Evolutionary conservation across 1,140 invertebrate species (phyloP).

Genomic region (Archegozetes longisetosus): DNA sequence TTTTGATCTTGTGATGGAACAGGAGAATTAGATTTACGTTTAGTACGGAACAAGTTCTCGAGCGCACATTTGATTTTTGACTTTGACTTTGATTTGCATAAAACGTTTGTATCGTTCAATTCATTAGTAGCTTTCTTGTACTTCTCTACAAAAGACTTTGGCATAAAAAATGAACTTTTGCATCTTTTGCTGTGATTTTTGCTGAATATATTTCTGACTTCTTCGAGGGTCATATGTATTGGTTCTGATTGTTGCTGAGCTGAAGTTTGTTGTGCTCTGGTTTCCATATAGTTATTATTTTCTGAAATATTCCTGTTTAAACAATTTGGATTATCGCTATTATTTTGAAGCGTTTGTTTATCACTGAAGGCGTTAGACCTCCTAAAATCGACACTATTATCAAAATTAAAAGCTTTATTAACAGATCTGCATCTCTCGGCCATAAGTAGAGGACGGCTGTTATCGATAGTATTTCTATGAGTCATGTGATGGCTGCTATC

Average conservation of each 20-base stretch:
- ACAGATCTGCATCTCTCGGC: background rate
- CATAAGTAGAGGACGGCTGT: background rate
- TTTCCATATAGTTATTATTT: constrained; percentile 9
- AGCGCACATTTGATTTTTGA: background rate
- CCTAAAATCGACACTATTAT: background rate
- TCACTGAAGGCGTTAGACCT: constrained; percentile 11
- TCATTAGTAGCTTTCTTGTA: background rate
- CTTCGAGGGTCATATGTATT: constrained; percentile 65
- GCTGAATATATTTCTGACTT: constrained; percentile 41
- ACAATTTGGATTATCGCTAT: constrained; percentile 13
- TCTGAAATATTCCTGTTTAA: background rate
- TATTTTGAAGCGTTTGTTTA: constrained; percentile 10
- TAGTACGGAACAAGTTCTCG: background rate
- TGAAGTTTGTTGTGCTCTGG: background rate
- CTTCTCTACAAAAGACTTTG: background rate
- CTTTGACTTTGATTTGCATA: background rate
- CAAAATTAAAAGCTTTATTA: constrained; percentile 11
- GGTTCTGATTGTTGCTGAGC: constrained; percentile 37
- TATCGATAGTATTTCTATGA: background rate
- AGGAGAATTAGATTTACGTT: background rate
- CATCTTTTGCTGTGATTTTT: background rate
- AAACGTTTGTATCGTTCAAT: background rate
- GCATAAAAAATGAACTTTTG: background rate
- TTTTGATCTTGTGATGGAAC: background rate
- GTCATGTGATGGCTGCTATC: no score